phyloP scores from a whole-genome alignment of 2,113 vertebrate species.

The Nothocercus julius region DNA sequence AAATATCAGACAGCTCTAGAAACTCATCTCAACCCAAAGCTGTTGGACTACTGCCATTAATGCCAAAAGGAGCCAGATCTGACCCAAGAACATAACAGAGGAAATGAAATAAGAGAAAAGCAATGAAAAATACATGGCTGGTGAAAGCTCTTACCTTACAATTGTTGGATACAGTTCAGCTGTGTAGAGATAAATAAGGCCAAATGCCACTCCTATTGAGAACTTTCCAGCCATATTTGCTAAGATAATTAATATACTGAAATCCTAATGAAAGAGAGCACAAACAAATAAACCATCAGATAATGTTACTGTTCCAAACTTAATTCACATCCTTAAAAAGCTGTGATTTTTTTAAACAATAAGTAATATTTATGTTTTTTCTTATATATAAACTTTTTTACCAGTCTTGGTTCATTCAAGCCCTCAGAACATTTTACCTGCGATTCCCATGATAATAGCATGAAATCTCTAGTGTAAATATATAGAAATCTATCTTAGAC shows the following conservation, averaged over 20 bases:
- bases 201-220: constrained; percentile 88
- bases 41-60: not conserved
- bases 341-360: not conserved
- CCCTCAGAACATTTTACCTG: not conserved
- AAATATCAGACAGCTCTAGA: not conserved
- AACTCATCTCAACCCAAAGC: not conserved
- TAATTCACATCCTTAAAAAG: not conserved
- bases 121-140: not conserved
- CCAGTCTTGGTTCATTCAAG: not conserved
- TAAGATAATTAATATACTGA: constrained; percentile 68
- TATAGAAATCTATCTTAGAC: not conserved
- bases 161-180: constrained; percentile 93
- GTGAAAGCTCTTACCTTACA: constrained; percentile 81
- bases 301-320: not conserved
- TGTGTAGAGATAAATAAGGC: constrained; percentile 91
- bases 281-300: constrained; percentile 10
- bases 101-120: not conserved
- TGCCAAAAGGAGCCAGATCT: not conserved
- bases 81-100: not conserved
- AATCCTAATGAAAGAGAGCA: constrained; percentile 64
- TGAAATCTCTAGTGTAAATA: constrained; percentile 13
- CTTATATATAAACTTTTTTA: not conserved
- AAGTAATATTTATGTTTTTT: not conserved
- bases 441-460: not conserved
- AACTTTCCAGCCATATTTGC: constrained; percentile 89